These are phyloP conservation scores for Nomada hirtipes DNA, from an alignment of 2,888 invertebrate genomes.

Conservation along the genomic window DNA sequence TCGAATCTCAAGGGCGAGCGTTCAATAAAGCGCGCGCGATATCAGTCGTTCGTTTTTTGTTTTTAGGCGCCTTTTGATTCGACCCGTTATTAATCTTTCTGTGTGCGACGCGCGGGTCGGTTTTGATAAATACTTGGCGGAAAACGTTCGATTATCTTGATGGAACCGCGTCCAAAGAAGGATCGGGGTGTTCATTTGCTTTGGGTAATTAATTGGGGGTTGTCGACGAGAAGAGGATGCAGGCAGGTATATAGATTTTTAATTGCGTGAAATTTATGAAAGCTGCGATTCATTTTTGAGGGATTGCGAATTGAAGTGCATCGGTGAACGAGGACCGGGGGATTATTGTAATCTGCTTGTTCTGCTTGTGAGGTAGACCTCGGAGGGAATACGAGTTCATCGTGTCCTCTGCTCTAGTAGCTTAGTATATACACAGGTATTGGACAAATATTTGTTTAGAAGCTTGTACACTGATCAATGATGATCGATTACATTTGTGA, in stretches of 20 bases:
- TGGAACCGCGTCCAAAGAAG: not conserved
- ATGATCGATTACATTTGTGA: no score
- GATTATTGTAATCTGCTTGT: no score
- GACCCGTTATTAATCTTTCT: slow-evolving; percentile 54
- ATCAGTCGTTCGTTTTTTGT: slow-evolving; percentile 41
- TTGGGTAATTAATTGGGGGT: slow-evolving; percentile 15
- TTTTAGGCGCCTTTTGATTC: slow-evolving; percentile 40
- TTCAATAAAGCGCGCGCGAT: slow-evolving; percentile 52
- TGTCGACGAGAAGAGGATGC: not conserved
- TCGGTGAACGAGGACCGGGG: no score
- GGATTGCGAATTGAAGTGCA: no score
- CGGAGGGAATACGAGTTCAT: no score
- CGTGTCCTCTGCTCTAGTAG: no score
- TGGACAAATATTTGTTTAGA: no score
- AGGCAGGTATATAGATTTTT: not conserved
- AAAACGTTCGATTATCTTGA: slow-evolving; percentile 37
- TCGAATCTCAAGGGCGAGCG: slow-evolving; percentile 53
- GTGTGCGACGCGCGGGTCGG: slow-evolving; percentile 18
- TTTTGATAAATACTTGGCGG: slow-evolving; percentile 47
- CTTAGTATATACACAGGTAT: no score
- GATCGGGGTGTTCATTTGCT: slow-evolving; percentile 4
- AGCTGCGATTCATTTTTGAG: no score
- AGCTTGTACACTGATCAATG: no score
- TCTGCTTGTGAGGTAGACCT: no score
- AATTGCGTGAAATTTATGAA: no score